These are phyloP conservation scores for Lasioglossum morio DNA, from an alignment of 2,888 invertebrate species.

Conservation along the genomic window DNA sequence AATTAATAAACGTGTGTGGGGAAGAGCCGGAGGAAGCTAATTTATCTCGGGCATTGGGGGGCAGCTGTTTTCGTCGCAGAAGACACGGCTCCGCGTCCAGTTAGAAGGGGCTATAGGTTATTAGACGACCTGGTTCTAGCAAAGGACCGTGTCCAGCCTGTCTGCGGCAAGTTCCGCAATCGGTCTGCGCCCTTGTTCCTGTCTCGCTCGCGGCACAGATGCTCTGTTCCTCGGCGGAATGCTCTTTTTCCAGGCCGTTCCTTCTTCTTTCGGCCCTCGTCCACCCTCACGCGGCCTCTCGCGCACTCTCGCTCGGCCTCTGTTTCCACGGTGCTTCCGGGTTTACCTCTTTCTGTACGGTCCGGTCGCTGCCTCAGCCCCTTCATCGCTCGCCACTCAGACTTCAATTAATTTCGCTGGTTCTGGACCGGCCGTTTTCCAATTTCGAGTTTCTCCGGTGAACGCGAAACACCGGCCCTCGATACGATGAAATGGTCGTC, in stretches of 20 bases:
- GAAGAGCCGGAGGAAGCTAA: background rate
- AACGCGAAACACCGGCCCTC: slow-evolving; percentile 66
- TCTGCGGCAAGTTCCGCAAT: slow-evolving; percentile 71
- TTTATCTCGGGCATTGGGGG: slow-evolving; percentile 7
- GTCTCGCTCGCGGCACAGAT: slow-evolving; percentile 43
- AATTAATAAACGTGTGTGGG: background rate
- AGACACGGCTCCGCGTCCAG: slow-evolving; percentile 44
- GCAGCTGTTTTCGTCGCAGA: slow-evolving; percentile 34
- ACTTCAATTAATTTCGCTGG: slow-evolving; percentile 79
- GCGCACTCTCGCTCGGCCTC: slow-evolving; percentile 15
- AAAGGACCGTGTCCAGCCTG: slow-evolving; percentile 58
- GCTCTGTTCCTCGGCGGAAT: slow-evolving; percentile 58
- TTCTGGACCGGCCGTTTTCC: slow-evolving; percentile 75
- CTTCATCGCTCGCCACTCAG: slow-evolving; percentile 75
- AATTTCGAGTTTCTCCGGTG: slow-evolving; percentile 76
- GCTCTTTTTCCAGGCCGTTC: slow-evolving; percentile 39
- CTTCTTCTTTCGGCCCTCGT: background rate
- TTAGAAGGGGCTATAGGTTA: slow-evolving; percentile 71
- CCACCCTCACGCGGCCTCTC: background rate
- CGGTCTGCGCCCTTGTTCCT: slow-evolving; percentile 55
- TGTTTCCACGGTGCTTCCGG: slow-evolving; percentile 58
- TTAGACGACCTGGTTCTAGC: slow-evolving; percentile 66
- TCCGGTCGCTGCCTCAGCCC: slow-evolving; percentile 64
- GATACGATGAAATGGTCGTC: slow-evolving; percentile 61
- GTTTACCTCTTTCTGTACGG: slow-evolving; percentile 66